phyloP scores from a whole-genome alignment of 2,888 invertebrate genomes.

The Poecilobothrus nobilitatus region DNA sequence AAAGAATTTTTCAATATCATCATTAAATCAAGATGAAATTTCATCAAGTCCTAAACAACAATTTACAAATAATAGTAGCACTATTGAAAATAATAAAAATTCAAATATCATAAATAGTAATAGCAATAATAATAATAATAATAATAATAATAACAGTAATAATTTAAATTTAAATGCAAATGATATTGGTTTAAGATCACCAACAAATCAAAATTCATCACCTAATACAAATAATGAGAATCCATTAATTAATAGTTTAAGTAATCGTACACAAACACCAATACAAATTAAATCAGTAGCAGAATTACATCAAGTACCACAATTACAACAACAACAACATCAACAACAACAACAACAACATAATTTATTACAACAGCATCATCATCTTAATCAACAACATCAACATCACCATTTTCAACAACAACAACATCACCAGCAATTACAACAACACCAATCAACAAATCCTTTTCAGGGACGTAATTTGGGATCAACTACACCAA shows the following conservation, averaged over 20 bases:
- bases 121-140: constrained; percentile 12
- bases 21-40: constrained; percentile 11
- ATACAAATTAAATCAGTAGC: constrained; percentile 10
- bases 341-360: constrained; percentile 21
- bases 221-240: constrained; percentile 10
- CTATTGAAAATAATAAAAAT: constrained; percentile 11
- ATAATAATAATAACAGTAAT: constrained; percentile 9
- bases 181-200: constrained; percentile 9
- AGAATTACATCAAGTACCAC: constrained; percentile 14
- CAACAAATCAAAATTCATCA: neutral
- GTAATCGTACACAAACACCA: constrained; percentile 11
- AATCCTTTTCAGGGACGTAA: constrained; percentile 26
- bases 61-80: neutral
- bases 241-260: constrained; percentile 9
- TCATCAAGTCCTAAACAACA: neutral
- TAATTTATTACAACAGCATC: constrained; percentile 19
- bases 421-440: constrained; percentile 18
- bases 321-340: constrained; percentile 13
- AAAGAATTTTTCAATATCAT: constrained; percentile 14
- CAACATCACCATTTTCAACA: constrained; percentile 17
- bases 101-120: neutral
- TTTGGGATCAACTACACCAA: constrained; percentile 33
- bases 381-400: constrained; percentile 20
- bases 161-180: constrained; percentile 4
- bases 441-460: constrained; percentile 20